Base-by-base conservation (phyloP, 2,797 vertebrate genomes). In the Diglossa cyanea region DNA sequence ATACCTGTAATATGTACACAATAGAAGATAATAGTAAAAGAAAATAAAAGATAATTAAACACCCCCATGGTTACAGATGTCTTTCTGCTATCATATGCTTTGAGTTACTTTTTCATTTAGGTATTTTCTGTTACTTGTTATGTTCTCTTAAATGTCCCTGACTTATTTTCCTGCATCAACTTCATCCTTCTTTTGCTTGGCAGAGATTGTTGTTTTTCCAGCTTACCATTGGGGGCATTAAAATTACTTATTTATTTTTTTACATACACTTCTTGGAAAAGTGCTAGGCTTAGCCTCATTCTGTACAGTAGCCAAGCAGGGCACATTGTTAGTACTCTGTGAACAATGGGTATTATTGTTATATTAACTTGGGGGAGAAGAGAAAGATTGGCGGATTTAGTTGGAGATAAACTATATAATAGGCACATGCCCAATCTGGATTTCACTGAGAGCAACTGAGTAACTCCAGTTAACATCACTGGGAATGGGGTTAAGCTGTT, bases 171-270 rank as follows among this genome's bases (percentile, higher is more conserved):
- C 48, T 88, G 33, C 26, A 90, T 33, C 44, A 81, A 48, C 17
- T 86, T 86, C n/a, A 44, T 72, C 44, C 63, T 92, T 91, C 61
- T 94, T 94, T 77, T 72, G 16, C 26, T 91, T 96, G 85, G 78
- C 61, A 81, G 47, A 90, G 20, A 11, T 51, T 51, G n/a, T 15
- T 85, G 55, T 65, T 93, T 95, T 75, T 93, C 68, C 84, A 88
- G 47, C 31, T 86, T 95, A 87, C 39, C 20, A 71, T 2, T 47
- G 39, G 45, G 54, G 53, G 39, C 67, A 95, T 82, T 85, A 12
- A n/a, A 85, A 37, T 89, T 76, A 85, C 84, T 95, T 95, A 53
- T 85, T 96, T 94, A 42, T 79, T 93, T 95, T 79, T 74, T 76
- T 35, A 40, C 67, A 42, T 21, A 40, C 28, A 61, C 42, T 89